These are phyloP conservation scores for Lathamus discolor DNA, from an alignment of 2,113 vertebrate species.

Conservation along the genomic window DNA sequence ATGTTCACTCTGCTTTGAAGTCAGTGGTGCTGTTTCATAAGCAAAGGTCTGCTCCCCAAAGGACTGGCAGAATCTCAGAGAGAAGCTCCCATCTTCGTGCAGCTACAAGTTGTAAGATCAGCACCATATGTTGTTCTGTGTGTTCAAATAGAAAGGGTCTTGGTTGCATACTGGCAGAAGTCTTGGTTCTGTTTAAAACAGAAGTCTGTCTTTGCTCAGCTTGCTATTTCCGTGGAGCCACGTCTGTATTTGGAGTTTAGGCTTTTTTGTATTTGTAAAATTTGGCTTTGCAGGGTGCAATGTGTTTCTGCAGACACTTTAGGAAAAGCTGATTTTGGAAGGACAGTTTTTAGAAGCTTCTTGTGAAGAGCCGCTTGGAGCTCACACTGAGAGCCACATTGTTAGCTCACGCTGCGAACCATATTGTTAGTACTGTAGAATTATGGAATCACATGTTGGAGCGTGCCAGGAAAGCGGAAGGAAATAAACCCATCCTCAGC, in stretches of 20 bases:
- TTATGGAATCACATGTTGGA: not conserved
- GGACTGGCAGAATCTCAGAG: not conserved
- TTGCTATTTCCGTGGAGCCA: not conserved
- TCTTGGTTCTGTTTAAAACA: not conserved
- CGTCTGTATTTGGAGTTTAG: not conserved
- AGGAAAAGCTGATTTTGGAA: not conserved
- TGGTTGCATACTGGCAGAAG: not conserved
- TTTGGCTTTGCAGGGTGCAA: not conserved
- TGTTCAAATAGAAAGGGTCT: not conserved
- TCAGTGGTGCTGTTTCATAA: not conserved
- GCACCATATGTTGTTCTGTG: not conserved
- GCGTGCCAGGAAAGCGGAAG: rapidly evolving
- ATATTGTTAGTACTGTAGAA: not conserved
- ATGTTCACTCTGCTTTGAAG: not conserved
- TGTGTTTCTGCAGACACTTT: not conserved
- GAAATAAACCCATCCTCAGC: not conserved
- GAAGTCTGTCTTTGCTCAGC: not conserved
- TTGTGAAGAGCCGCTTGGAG: not conserved
- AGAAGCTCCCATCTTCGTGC: not conserved
- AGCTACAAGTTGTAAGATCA: not conserved
- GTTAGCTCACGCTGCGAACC: not conserved
- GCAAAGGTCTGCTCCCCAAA: not conserved
- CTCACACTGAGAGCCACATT: not conserved
- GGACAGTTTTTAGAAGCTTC: not conserved
- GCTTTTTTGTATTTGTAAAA: not conserved